Evolutionary conservation across 2,113 vertebrate species (phyloP).

Genomic region (human): DNA sequence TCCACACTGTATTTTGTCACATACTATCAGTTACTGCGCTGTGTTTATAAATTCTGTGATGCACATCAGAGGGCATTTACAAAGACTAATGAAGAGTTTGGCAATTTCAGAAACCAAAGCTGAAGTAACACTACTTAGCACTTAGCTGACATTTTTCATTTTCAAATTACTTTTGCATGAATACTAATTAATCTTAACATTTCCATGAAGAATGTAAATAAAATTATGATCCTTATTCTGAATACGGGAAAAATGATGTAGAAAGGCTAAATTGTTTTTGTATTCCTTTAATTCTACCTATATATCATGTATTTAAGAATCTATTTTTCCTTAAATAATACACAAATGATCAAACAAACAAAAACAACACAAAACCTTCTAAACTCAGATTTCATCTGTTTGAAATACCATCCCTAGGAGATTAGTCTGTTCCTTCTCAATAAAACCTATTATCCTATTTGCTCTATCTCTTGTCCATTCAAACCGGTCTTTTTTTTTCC

Average conservation of each 20-base stretch:
- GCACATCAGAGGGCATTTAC: background rate
- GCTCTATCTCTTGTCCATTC: background rate
- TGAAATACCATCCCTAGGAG: background rate
- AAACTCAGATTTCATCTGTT: background rate
- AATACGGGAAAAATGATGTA: slow-evolving; percentile 25
- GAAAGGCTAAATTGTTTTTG: background rate
- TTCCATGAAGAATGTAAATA: slow-evolving; percentile 29
- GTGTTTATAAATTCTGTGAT: slow-evolving; percentile 16
- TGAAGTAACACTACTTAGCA: slow-evolving; percentile 34
- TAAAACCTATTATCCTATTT: background rate
- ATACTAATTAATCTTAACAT: slow-evolving; percentile 43
- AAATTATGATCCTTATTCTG: background rate
- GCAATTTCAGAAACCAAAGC: slow-evolving; percentile 54
- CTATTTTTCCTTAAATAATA: background rate
- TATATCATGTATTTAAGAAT: background rate
- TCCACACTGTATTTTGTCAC: background rate
- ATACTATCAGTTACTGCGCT: background rate
- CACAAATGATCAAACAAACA: background rate
- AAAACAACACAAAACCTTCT: background rate
- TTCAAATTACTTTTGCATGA: slow-evolving; percentile 49
- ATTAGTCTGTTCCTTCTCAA: background rate
- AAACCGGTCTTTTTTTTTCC: background rate
- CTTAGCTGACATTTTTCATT: slow-evolving; percentile 39
- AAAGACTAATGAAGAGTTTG: slow-evolving; percentile 52
- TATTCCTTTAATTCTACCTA: background rate